Evolutionary conservation across 2,888 invertebrate species (phyloP), one percentile per base, ranked within the genome.

Genomic region (Glaucopsyche alexis): DNA sequence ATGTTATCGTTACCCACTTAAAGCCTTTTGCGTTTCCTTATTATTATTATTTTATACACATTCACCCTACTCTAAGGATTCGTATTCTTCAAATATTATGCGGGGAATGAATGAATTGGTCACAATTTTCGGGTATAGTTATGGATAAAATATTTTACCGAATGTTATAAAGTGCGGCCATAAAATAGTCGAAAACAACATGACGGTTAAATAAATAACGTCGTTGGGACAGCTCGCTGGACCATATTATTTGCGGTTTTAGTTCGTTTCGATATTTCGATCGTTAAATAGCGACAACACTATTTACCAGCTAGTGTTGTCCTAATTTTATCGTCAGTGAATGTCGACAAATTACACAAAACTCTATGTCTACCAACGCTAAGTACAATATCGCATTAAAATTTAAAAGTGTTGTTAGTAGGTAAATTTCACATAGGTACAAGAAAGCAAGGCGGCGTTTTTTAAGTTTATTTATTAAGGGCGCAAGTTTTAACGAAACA

Each of bases 181-280:
- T 69, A 69, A 69, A 69, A 29, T 69, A 49, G 69, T 69, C 8
- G 69, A 49, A 69, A 69, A 69, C 69, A 69, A 69, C 47, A 49
- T 47, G 29, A 14, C 49, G 29, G 69, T 49, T 47, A 69, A 69
- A 69, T 47, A 69, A 69, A 69, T 69, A 69, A 47, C 47, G 47
- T 47, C 14, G 64, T 40, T 38, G 14, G 47, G 49, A 13, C 47
- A 49, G 49, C 19, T 69, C 69, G 49, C 69, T 49, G 69, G 69
- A 49, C 69, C 69, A 69, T 69, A 69, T 69, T 49, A 69, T 69
- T 69, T 69, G 49, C 49, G 69, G 69, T 69, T 47, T 47, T 47
- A 13, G 49, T 8, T 47, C 42, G 47, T 69, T 69, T 13, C 69
- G 69, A 69, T 69, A 47, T 67, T 69, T 69, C 14, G 69, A 49